These are phyloP conservation scores for Sinonovacula constricta DNA, from an alignment of 1,140 invertebrate genomes.

Conservation along the genomic window DNA sequence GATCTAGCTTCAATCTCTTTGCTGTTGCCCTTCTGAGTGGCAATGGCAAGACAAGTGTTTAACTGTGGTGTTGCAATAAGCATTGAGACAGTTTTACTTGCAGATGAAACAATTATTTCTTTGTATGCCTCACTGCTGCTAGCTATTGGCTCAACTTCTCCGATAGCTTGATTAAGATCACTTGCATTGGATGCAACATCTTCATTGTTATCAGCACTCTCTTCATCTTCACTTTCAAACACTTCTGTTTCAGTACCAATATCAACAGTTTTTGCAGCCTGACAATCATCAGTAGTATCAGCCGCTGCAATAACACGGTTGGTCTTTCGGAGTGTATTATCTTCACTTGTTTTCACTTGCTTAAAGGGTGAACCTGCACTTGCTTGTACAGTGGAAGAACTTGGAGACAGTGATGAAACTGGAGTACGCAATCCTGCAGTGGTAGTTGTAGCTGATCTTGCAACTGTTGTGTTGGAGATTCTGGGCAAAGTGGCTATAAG, in stretches of 20 bases:
- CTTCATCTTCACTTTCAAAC: slow-evolving; percentile 26
- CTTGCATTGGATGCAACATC: neutral
- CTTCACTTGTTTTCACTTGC: neutral
- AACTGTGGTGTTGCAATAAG: neutral
- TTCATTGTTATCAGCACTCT: neutral
- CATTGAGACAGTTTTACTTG: neutral
- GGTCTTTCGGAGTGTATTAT: neutral
- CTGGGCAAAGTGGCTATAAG: neutral
- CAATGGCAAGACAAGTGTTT: slow-evolving; percentile 45
- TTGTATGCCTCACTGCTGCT: too few species aligned
- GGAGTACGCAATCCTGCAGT: neutral
- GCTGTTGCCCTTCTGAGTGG: slow-evolving; percentile 36
- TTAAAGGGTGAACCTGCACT: too few species aligned
- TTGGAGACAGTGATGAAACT: neutral
- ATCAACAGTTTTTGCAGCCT: slow-evolving; percentile 33
- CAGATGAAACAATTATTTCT: too few species aligned
- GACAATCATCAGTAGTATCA: slow-evolving; percentile 46
- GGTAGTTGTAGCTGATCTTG: neutral
- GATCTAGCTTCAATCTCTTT: slow-evolving; percentile 1
- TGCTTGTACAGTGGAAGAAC: neutral
- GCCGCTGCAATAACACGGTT: slow-evolving; percentile 46
- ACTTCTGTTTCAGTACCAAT: slow-evolving; percentile 48
- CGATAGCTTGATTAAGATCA: neutral
- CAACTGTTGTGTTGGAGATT: neutral
- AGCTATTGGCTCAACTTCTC: neutral